These are phyloP conservation scores for Melanophora roralis DNA, from an alignment of 2,888 invertebrate species.

Conservation along the genomic window DNA sequence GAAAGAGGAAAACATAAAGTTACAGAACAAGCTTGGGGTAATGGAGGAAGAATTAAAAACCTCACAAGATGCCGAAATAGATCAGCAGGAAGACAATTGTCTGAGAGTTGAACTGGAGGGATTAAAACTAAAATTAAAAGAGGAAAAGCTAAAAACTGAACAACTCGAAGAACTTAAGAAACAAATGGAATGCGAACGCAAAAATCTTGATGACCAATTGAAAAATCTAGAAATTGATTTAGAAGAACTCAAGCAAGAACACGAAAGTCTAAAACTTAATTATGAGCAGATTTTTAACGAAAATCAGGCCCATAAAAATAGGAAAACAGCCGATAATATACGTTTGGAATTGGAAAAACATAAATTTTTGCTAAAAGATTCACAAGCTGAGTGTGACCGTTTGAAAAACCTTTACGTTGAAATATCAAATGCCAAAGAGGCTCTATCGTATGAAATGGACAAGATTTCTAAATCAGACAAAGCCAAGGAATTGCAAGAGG, in stretches of 20 bases:
- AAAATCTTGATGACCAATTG: slow-evolving; percentile 77
- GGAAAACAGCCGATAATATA: slow-evolving; percentile 65
- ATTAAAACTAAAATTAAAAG: slow-evolving; percentile 74
- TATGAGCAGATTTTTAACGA: slow-evolving; percentile 69
- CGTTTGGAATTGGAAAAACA: slow-evolving; percentile 78
- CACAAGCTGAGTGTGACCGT: slow-evolving; percentile 79
- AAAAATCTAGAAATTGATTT: slow-evolving; percentile 79
- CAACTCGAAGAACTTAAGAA: slow-evolving; percentile 73
- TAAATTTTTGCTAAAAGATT: slow-evolving; percentile 79
- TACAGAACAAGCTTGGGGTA: slow-evolving; percentile 71
- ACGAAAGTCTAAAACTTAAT: slow-evolving; percentile 69
- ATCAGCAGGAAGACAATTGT: slow-evolving; percentile 42
- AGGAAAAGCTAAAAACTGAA: slow-evolving; percentile 72
- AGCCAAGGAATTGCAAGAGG: slow-evolving; percentile 78
- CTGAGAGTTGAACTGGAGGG: slow-evolving; percentile 68
- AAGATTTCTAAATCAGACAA: slow-evolving; percentile 79
- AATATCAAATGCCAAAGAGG: slow-evolving; percentile 81
- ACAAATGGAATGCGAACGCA: slow-evolving; percentile 76
- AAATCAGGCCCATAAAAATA: slow-evolving; percentile 66
- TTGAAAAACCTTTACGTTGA: slow-evolving; percentile 79
- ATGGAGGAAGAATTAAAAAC: slow-evolving; percentile 73
- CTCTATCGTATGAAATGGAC: slow-evolving; percentile 80
- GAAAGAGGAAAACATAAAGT: slow-evolving; percentile 72
- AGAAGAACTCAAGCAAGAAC: slow-evolving; percentile 69
- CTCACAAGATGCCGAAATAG: slow-evolving; percentile 43